Percentiles rank a stretch among this genome's conserved stretches.
Conservation (phyloP, 2,888 invertebrate species). For the Epinotia brunnichana region DNA sequence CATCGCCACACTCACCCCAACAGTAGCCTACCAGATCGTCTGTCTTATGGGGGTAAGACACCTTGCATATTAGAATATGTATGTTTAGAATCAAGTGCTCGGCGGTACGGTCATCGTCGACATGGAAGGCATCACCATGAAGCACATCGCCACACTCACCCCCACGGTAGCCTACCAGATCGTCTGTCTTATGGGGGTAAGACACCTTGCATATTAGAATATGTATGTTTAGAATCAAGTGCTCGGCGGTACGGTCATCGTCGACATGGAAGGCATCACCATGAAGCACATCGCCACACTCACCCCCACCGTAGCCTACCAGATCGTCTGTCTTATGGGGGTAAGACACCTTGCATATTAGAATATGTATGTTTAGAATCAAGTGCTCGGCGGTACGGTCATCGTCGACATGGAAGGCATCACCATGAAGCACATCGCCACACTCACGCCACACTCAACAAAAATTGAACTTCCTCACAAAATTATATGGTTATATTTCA, state of each 20-base stretch:
- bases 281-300: conserved; percentile 66
- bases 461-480: too few relatives aligned
- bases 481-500: too few relatives aligned
- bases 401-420: conserved; percentile 71
- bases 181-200: conserved; percentile 71
- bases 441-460: conserved; percentile 74
- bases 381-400: conserved; percentile 67
- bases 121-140: conserved; percentile 64
- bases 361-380: too few relatives aligned
- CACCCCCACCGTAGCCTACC: conserved; percentile 74
- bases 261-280: conserved; percentile 69
- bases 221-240: conserved; percentile 73
- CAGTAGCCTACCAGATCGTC: conserved; percentile 75
- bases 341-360: too few relatives aligned
- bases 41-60: conserved; percentile 68
- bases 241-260: conserved; percentile 65
- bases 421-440: conserved; percentile 64
- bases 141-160: conserved; percentile 68
- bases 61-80: too few relatives aligned
- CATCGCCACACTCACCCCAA: conserved; percentile 68
- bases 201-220: too few relatives aligned
- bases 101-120: conserved; percentile 70
- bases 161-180: conserved; percentile 76
- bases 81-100: conserved; percentile 69
- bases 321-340: conserved; percentile 72